Base-by-base conservation (phyloP, 2,797 vertebrate genomes). In the Diplodus puntazzo region DNA sequence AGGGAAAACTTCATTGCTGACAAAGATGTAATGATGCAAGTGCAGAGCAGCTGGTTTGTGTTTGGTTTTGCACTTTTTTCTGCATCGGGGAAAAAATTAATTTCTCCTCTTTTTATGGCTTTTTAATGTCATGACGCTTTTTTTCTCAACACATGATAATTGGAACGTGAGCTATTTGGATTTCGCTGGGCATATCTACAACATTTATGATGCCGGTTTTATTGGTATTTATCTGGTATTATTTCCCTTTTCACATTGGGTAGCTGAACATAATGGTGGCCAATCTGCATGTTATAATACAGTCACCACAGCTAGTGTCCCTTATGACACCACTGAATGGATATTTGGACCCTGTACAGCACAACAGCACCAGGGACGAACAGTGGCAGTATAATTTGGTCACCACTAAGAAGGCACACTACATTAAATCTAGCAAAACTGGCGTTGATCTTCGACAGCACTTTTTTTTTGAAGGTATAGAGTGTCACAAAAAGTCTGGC, bases 401-500 rank as follows among this genome's bases (percentile, higher is more conserved):
- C 13, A 17, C 21, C n/a, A 27, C 18, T 3, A 0, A 20, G 46
- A 60, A 66, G 48, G 2, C 21, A 76, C 46, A 23, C 13, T 48
- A 23, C 30, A 20, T 58, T 21, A 20, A 21, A 58, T 55, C 18
- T 14, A n/a, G 18, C 27, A 3, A 57, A 52, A 73, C 3, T n/a
- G 8, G 46, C 60, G 73, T 71, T 14, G 46, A 42, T 69, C 20
- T 23, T 25, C 9, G 12, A 54, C 66, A 21, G 18, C n/a, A 23
- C 11, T 62, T 68, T 62, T 68, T 69, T 69, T 48, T 5, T 27
- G 2, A 49, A 65, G 46, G 12, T 20, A 59, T 45, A 60, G 13
- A 60, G 13, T 62, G 48, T 50, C 12, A 64, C 34, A 25, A 65
- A 70, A 68, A 17, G 16, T 53, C 54, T 71, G 66, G 17, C 46